These are phyloP conservation scores for Poecile atricapillus DNA, from an alignment of 2,113 vertebrate genomes.

Conservation along the genomic window DNA sequence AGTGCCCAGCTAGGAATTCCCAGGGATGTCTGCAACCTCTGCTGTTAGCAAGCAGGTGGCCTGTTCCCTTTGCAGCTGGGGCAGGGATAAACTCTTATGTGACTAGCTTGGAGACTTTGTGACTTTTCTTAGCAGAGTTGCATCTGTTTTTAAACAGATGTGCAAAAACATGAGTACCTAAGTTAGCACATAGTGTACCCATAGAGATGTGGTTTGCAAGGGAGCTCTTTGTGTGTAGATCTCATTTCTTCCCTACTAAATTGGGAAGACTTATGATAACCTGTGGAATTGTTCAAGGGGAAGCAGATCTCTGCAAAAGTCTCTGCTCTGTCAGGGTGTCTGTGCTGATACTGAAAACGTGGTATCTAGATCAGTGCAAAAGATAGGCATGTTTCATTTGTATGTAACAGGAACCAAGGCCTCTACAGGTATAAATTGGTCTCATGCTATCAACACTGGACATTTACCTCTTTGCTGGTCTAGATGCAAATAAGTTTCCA, in stretches of 20 bases:
- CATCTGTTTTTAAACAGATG: background rate
- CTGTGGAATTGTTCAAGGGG: background rate
- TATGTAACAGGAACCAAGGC: background rate
- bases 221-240: background rate
- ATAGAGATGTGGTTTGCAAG: background rate
- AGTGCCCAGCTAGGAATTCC: background rate
- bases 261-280: background rate
- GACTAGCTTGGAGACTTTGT: background rate
- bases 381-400: background rate
- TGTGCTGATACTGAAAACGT: background rate
- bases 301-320: background rate
- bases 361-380: background rate
- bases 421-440: background rate
- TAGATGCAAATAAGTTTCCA: background rate
- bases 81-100: background rate
- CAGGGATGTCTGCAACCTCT: background rate
- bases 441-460: background rate
- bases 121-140: background rate
- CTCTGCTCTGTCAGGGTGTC: background rate
- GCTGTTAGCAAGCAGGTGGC: background rate
- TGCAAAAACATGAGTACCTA: background rate
- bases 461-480: background rate
- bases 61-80: background rate
- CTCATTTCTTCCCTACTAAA: background rate
- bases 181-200: fast-evolving